Percentiles rank a stretch among this genome's conserved stretches.
phyloP scores from a whole-genome alignment of 2,797 vertebrate genomes.

The Sebastes jordani region DNA sequence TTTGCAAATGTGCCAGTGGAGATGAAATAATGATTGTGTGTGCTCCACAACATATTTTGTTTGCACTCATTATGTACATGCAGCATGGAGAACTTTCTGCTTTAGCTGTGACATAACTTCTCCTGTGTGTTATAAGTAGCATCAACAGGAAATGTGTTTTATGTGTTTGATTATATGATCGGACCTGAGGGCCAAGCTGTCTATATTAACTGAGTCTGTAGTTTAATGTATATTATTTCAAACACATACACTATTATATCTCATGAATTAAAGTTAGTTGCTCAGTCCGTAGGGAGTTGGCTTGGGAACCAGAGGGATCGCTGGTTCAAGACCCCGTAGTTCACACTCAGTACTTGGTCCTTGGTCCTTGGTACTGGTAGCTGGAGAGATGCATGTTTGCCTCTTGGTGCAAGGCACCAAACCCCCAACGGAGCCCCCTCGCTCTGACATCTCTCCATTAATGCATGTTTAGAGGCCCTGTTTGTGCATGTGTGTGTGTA shows the following conservation, averaged over 20 bases:
- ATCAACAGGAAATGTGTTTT: slow-evolving; percentile 5
- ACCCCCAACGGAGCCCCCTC: too few species aligned
- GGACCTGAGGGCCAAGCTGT: neutral
- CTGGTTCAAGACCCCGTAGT: too few species aligned
- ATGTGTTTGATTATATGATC: neutral
- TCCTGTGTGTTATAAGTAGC: neutral
- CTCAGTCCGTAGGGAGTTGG: too few species aligned
- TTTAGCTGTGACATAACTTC: neutral
- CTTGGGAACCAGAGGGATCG: too few species aligned
- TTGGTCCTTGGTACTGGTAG: too few species aligned
- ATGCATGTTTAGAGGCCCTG: too few species aligned
- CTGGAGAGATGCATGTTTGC: too few species aligned
- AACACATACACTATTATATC: neutral
- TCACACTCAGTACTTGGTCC: too few species aligned
- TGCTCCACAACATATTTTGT: neutral
- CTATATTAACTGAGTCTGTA: neutral
- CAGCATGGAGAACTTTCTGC: neutral
- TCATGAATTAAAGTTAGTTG: neutral
- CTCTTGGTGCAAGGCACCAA: too few species aligned
- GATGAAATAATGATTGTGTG: neutral
- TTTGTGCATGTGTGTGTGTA: too few species aligned
- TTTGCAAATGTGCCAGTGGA: neutral
- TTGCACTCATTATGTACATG: neutral
- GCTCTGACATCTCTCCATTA: too few species aligned
- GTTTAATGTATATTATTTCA: neutral